Evolutionary conservation across 2,888 invertebrate species (phyloP), one percentile per base, ranked within the genome.

Genomic region (Oscheius myriophilus): DNA sequence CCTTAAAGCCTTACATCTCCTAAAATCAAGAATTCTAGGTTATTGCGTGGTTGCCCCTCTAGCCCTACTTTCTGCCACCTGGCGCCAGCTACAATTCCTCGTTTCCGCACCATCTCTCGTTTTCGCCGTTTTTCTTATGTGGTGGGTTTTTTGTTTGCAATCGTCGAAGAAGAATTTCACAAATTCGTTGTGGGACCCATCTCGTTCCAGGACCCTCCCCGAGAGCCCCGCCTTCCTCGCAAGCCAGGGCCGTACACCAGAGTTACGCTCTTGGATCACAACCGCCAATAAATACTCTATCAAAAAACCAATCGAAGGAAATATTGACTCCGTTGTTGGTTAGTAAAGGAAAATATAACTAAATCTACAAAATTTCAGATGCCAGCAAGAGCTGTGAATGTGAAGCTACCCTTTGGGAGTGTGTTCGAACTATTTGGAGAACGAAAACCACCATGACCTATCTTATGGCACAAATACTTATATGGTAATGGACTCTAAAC

Each of bases 151-250:
- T 14, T 16, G 14, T 12, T 53, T 21, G 26, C 25, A 7, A 51
- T 7, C 18, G 11, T 18, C 21, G 11, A 9, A 51, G 21, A 51
- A 51, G 7, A 16, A 16, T n/a, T 51, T 14, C 25, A n/a, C n/a
- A n/a, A n/a, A n/a, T n/a, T n/a, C n/a, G n/a, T n/a, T n/a, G n/a
- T n/a, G n/a, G n/a, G n/a, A n/a, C 39, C n/a, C 9, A 7, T 42
- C 16, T 0, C 18, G 9, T 77, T 75, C n/a, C 62, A 80, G 80
- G 55, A 76, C 73, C 21, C 68, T 82, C 9, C 82, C 82, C n/a
- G 82, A 82, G 64, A 78, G 78, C 57, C 70, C 79, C 55, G 74
- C 78, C 16, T 81, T 75, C 58, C 69, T 80, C 11, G 75, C 77
- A 21, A 65, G 70, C 1, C 73, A 78, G 33, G 46, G 73, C 43